Conservation (phyloP, 1,140 invertebrate species). For the Delia radicum region DNA sequence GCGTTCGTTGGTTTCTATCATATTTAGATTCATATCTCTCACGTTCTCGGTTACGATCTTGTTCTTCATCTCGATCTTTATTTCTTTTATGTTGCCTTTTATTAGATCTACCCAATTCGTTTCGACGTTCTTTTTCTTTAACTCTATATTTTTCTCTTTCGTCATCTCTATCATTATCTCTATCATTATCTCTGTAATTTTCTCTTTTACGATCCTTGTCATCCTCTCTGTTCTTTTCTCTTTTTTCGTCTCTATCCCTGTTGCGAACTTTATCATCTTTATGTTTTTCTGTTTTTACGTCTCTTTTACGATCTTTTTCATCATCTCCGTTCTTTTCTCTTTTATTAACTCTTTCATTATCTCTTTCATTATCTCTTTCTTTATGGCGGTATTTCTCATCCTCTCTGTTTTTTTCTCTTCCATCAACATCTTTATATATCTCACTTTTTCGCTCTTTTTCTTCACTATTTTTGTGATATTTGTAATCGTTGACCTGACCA, state of each 20-base stretch:
- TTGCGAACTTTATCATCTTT: neutral
- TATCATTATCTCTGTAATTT: neutral
- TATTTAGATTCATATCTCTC: neutral
- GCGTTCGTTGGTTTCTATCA: neutral
- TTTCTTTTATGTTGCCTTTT: neutral
- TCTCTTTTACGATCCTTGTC: neutral
- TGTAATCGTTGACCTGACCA: conserved; percentile 27
- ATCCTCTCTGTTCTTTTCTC: neutral
- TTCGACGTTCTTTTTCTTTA: neutral
- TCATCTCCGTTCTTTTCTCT: neutral
- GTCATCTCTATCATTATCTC: neutral
- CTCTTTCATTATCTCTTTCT: neutral
- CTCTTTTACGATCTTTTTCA: neutral
- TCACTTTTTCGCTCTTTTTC: neutral
- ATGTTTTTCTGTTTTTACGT: neutral
- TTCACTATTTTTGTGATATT: neutral
- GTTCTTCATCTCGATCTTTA: neutral
- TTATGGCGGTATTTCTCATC: neutral
- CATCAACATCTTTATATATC: neutral
- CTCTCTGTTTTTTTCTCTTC: neutral
- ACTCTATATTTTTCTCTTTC: neutral
- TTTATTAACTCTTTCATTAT: neutral
- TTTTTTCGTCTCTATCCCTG: neutral
- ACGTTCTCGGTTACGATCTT: neutral
- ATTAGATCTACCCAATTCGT: too few species aligned